These are phyloP conservation scores for Mystacides longicornis DNA, from an alignment of 2,888 invertebrate genomes.

Conservation along the genomic window DNA sequence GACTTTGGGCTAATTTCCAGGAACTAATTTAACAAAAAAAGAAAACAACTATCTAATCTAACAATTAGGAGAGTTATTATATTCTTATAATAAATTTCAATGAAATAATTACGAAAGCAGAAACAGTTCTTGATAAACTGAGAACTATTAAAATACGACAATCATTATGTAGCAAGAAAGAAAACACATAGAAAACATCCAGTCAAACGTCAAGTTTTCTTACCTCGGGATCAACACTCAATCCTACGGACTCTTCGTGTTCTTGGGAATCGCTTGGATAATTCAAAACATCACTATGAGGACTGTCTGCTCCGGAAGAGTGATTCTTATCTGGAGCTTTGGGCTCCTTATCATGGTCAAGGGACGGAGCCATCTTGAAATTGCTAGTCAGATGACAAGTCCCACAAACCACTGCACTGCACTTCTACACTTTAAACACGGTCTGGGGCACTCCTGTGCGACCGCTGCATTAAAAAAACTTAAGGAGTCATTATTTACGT, in stretches of 20 bases:
- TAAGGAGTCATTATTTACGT: conserved; percentile 38
- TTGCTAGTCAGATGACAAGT: conserved; percentile 52
- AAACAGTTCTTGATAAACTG: no score
- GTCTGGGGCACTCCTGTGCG: conserved; percentile 12
- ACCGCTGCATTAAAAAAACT: conserved; percentile 24
- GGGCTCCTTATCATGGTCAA: conserved; percentile 68
- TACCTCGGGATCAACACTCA: conserved; percentile 42
- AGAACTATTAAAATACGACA: no score
- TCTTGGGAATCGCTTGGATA: conserved; percentile 39
- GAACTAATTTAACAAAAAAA: no score
- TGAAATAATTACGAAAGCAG: no score
- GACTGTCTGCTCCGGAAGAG: conserved; percentile 40
- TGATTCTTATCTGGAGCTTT: conserved; percentile 65
- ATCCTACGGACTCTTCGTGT: conserved; percentile 39
- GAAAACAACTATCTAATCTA: no score
- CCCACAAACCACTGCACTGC: not conserved
- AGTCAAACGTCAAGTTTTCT: conserved; percentile 30
- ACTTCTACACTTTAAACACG: conserved; percentile 8
- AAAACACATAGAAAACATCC: conserved; percentile 30
- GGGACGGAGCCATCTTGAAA: conserved; percentile 71
- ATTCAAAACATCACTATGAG: conserved; percentile 43
- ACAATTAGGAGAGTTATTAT: no score
- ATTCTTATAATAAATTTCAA: no score
- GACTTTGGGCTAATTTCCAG: no score
- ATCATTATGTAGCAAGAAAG: conserved; percentile 27